Conservation (phyloP, 2,797 vertebrate genomes). For the Falco concolor region DNA sequence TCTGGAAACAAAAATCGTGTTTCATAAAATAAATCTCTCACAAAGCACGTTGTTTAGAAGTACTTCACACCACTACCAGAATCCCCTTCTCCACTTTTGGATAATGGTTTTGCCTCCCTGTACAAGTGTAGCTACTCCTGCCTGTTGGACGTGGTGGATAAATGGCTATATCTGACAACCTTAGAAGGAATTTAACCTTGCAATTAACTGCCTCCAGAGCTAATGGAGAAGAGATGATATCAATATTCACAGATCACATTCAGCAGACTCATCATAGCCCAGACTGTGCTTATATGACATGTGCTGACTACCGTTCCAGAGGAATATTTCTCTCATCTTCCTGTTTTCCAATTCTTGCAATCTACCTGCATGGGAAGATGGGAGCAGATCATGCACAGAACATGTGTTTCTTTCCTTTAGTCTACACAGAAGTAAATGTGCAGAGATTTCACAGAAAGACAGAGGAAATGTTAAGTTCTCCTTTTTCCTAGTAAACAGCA, state of each 20-base stretch:
- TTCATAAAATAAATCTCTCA: not conserved
- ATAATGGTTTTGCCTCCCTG: not conserved
- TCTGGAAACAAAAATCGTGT: not conserved
- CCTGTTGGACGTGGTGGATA: not conserved
- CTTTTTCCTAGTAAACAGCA: not conserved
- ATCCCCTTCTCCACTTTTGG: not conserved
- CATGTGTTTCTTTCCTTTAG: not conserved
- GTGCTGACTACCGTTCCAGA: not conserved
- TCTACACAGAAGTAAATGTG: not conserved
- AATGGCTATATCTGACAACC: not conserved
- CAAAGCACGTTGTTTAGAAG: not conserved
- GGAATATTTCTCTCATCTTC: not conserved
- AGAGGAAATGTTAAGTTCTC: not conserved
- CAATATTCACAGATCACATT: not conserved
- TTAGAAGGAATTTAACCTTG: not conserved
- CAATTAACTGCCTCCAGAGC: not conserved
- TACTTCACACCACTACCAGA: not conserved
- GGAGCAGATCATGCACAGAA: not conserved
- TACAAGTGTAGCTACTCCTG: not conserved
- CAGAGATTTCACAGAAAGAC: not conserved
- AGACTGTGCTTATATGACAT: not conserved
- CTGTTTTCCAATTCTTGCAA: not conserved
- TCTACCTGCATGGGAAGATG: not conserved
- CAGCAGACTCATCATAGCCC: not conserved
- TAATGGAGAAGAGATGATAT: rapidly evolving